phyloP scores from a whole-genome alignment of 1,140 invertebrate genomes.

The Zaprionus davidi region DNA sequence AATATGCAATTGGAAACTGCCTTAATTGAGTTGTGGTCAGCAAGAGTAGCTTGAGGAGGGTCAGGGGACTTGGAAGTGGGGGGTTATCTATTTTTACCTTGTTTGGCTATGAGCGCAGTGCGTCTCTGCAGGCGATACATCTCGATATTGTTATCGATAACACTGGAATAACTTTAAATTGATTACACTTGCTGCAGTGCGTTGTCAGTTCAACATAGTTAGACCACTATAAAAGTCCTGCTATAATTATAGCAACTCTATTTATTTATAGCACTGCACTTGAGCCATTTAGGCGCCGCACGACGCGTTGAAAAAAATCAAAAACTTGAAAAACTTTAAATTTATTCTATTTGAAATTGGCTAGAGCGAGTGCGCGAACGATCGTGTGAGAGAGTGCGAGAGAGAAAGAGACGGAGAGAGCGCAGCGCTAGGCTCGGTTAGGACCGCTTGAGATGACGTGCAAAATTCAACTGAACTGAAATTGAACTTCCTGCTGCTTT shows the following conservation, averaged over 20 bases:
- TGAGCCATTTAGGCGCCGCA: slow-evolving; percentile 42
- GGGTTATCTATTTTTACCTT: slow-evolving; percentile 54
- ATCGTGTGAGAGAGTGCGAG: background rate
- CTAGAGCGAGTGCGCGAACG: background rate
- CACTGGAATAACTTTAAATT: background rate
- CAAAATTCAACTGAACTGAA: slow-evolving; percentile 81
- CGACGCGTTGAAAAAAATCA: slow-evolving; percentile 24
- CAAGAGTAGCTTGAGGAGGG: background rate
- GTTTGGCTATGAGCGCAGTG: slow-evolving; percentile 71
- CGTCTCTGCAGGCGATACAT: slow-evolving; percentile 75
- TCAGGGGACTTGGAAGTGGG: background rate
- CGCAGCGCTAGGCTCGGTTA: slow-evolving; percentile 42
- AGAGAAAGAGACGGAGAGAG: slow-evolving; percentile 29
- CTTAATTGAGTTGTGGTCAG: slow-evolving; percentile 14
- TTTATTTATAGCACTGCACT: slow-evolving; percentile 3
- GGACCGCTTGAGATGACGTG: slow-evolving; percentile 80
- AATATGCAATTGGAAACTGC: background rate
- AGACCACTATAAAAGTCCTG: background rate
- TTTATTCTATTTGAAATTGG: background rate
- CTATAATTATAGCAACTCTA: background rate
- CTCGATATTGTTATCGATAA: slow-evolving; percentile 14
- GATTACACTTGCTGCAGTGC: slow-evolving; percentile 39
- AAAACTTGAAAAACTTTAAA: background rate
- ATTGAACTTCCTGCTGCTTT: slow-evolving; percentile 75
- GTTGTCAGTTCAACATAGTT: background rate